Evolutionary conservation across 30 jellyfish, hydroid and myxozoan genomes (phyloP), one percentile per base, ranked within the genome.

Genomic region (Turritopsis dohrnii): DNA sequence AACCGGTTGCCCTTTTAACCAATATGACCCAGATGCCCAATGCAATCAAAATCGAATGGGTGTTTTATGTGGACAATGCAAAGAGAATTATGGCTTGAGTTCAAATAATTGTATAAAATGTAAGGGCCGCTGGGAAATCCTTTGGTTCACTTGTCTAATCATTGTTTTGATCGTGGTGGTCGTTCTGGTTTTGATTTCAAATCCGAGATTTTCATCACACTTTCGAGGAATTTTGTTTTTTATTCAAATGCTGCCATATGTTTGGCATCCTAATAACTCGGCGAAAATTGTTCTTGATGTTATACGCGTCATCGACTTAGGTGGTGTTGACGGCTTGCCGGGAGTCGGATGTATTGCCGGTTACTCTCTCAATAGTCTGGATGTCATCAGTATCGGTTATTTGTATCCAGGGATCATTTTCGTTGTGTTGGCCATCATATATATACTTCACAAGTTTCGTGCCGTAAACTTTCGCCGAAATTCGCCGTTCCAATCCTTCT

Each of bases 401-500:
- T 74, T 79, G 29, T 76, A 83, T 13, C 96, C 96, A 31, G 24
- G 80, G 5, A 19, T 71, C 16, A 66, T 85, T 20, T 77, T 76
- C 7, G 21, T 85, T 29, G 83, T 89, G 16, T 85, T 89, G 0
- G 27, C 71, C 74, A 66, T 69, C 4, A 65, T 82, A n/a, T 89
- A 80, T 41, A 28, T 89, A 22, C 90, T 89, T 20, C 74, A 81
- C 82, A 75, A 66, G 65, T 71, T 16, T 54, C 75, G 89, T 16
- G 20, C 83, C 18, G 53, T 89, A 69, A 85, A 79, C n/a, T 76
- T 89, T 52, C 77, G 65, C 69, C 77, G 96, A 52, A 81, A 76
- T 71, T 80, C 96, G 21, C 96, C 96, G 52, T 89, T 89, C 65
- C 89, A 71, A 66, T 88, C 96, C 29, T 85, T 89, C 81, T 89